Base-by-base conservation (phyloP, 2,113 vertebrate species). In the Periophthalmus modestus region DNA sequence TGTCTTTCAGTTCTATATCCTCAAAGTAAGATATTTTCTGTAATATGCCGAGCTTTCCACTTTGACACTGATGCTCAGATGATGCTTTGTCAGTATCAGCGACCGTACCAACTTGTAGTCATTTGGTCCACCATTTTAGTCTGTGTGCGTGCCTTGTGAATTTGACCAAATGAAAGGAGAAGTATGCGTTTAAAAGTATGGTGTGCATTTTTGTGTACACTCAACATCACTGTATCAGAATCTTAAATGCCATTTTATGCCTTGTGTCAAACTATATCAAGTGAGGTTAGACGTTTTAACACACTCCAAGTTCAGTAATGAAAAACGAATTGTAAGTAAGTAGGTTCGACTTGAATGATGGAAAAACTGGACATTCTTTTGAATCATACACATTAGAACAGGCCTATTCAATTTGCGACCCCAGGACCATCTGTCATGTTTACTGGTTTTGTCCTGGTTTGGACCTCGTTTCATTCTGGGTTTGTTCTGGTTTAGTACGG, bases 151-250 rank as follows among this genome's bases (percentile, higher is more conserved):
- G 4, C 36, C n/a, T n/a, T 7, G 13, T 34, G 34, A 65, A 43
- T 65, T 39, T 65, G 33, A 18, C 62, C 7, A 65, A 65, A 65
- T 65, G 19, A 43, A 65, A n/a, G 62, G 7, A 39, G 19, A 61
- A 7, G 7, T 21, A 55, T 55, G n/a, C 4, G n/a, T 15, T 28
- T 59, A 59, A 28, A 28, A 15, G 57, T 59, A 13, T 59, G 57
- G 9, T 11, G 21, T 28, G 4, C 58, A 2, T 61, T 61, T 61
- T 13, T 16, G 23, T 61, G 23, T 61, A 12, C 33, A 28, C 57
- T 3, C 23, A 14, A 24, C 21, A 28, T 55, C n/a, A 57, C 54
- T 21, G 19, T 21, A 5, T 21, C n/a, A 11, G 54, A n/a, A 57
- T 55, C 39, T n/a, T 15, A 10, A 13, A 59, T 0, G 23, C 23